phyloP scores from a whole-genome alignment of 2,797 vertebrate species.

The Tiaroga cobitis region DNA sequence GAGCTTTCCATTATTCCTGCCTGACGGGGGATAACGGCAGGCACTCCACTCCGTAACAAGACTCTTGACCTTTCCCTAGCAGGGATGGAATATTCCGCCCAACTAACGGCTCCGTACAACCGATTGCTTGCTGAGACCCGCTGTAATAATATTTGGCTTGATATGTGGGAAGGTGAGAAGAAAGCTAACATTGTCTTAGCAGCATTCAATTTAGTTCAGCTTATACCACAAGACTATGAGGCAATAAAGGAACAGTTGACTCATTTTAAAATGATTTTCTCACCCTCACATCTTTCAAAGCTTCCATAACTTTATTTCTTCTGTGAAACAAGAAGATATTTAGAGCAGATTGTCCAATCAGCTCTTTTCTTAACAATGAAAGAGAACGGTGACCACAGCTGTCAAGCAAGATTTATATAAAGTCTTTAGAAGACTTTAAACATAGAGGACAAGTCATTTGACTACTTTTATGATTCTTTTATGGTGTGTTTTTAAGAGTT shows the following conservation, averaged over 20 bases:
- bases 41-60: constrained; percentile 48
- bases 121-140: constrained; percentile 17
- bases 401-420: background rate
- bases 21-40: constrained; percentile 52
- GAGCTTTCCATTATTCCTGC: constrained; percentile 50
- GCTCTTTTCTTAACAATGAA: background rate
- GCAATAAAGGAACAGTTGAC: background rate
- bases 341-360: background rate
- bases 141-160: constrained; percentile 44
- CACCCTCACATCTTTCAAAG: background rate
- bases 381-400: background rate
- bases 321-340: background rate
- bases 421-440: background rate
- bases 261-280: background rate
- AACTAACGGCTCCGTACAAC: constrained; percentile 26
- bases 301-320: background rate
- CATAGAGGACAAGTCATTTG: background rate
- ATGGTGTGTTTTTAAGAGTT: background rate
- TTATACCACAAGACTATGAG: background rate
- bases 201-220: constrained; percentile 8
- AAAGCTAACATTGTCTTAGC: constrained; percentile 22
- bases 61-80: constrained; percentile 53
- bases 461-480: background rate
- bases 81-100: constrained; percentile 36
- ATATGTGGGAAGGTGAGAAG: constrained; percentile 44